Percentiles rank a stretch among this genome's conserved stretches.
Evolutionary conservation across 2,797 vertebrate genomes (phyloP).

Genomic region (Leptodactylus fallax): DNA sequence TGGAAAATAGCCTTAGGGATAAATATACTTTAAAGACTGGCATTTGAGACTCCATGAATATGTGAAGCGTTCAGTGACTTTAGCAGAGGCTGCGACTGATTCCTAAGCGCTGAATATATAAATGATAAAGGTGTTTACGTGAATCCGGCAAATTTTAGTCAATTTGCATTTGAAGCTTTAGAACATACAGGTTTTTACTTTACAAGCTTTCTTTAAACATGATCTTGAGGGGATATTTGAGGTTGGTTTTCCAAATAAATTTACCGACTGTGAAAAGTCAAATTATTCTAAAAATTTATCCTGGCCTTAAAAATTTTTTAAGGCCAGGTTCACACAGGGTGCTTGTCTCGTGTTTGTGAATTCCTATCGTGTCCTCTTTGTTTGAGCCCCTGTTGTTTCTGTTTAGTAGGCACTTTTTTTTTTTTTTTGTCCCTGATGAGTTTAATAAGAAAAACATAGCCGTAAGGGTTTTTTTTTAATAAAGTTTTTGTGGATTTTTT

Average conservation of each 20-base stretch:
- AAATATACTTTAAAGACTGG: not conserved
- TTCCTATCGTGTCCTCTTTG: not conserved
- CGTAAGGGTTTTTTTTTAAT: not conserved
- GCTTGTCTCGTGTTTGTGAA: not conserved
- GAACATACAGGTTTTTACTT: not conserved
- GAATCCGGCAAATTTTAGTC: not conserved
- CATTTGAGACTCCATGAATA: not conserved
- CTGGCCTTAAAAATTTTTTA: not conserved
- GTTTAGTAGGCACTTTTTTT: no score
- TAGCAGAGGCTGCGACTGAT: not conserved
- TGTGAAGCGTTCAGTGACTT: not conserved
- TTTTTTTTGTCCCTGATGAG: no score
- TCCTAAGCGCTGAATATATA: constrained; percentile 5
- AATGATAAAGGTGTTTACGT: not conserved
- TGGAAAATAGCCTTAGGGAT: not conserved
- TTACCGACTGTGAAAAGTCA: not conserved
- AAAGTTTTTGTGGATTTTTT: not conserved
- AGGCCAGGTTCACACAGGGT: not conserved
- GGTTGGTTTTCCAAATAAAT: not conserved
- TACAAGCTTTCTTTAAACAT: not conserved
- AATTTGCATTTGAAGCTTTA: not conserved
- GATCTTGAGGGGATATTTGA: not conserved
- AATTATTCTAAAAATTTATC: not conserved
- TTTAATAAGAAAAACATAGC: no score
- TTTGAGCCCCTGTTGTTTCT: not conserved